Evolutionary conservation across 2,113 vertebrate genomes (phyloP).

Genomic region (Callocephalon fimbriatum): DNA sequence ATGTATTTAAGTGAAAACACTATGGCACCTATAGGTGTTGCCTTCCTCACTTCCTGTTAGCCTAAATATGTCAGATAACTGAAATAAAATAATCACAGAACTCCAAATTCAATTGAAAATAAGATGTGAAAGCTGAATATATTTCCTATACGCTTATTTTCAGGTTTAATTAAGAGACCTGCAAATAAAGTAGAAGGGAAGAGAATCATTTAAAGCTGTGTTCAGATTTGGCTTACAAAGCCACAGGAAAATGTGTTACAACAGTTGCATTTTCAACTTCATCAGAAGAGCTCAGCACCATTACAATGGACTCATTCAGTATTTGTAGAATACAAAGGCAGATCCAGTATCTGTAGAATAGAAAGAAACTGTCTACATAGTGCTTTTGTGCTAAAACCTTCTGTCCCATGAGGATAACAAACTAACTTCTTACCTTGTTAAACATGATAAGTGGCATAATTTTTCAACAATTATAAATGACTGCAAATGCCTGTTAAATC

Average conservation of each 20-base stretch:
- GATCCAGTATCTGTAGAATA: neutral
- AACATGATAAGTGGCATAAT: neutral
- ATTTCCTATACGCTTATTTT: neutral
- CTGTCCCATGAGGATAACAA: neutral
- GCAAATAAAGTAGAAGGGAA: neutral
- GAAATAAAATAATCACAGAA: neutral
- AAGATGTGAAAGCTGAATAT: neutral
- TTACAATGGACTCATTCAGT: neutral
- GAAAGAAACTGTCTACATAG: neutral
- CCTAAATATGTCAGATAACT: neutral
- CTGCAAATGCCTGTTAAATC: neutral
- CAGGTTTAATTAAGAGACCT: neutral
- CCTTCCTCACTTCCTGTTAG: neutral
- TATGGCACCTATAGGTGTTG: neutral
- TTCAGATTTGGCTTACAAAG: neutral
- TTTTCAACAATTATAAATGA: conserved; percentile 6
- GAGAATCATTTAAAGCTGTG: neutral
- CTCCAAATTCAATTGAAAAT: neutral
- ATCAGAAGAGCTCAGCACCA: neutral
- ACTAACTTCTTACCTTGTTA: neutral
- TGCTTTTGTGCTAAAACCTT: neutral
- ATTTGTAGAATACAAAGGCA: neutral
- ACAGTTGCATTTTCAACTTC: neutral
- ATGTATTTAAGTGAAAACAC: neutral
- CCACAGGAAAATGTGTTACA: neutral